Evolutionary conservation across 2,888 invertebrate genomes (phyloP).

Genomic region (Nemotelus pantherinus): DNA sequence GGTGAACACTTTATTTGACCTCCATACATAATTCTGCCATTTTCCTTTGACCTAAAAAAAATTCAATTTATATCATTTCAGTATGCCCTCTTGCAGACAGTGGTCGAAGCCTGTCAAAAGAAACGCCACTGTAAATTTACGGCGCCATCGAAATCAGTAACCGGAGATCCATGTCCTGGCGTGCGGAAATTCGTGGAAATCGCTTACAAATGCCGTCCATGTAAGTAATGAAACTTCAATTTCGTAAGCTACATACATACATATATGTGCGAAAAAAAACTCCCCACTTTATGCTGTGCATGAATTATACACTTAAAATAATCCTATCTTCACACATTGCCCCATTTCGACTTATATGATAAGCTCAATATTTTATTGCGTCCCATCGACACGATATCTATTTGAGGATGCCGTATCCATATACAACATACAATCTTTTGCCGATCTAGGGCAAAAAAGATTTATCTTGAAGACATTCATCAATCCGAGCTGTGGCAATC

Average conservation of each 20-base stretch:
- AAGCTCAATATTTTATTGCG: neutral
- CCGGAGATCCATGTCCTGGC: conserved; percentile 91
- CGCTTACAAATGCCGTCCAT: conserved; percentile 95
- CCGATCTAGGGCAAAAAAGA: conserved; percentile 31
- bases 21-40: too few relatives aligned
- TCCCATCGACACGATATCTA: neutral
- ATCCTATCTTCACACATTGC: neutral
- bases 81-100: conserved; percentile 93
- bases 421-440: conserved; percentile 6
- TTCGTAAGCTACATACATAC: neutral
- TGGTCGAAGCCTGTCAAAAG: conserved; percentile 93
- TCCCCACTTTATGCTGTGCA: conserved; percentile 22
- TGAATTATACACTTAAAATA: conserved; percentile 30
- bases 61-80: conserved; percentile 60
- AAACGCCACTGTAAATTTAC: conserved; percentile 90
- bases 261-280: conserved; percentile 2
- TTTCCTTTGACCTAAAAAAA: too few relatives aligned
- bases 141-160: conserved; percentile 87
- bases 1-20: too few relatives aligned
- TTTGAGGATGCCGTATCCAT: neutral
- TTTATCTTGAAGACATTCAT: conserved; percentile 38
- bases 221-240: conserved; percentile 71
- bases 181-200: conserved; percentile 94
- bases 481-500: conserved; percentile 29
- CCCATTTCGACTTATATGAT: neutral